Base-by-base conservation (phyloP, 2,797 vertebrate species). In the Myripristis murdjan region DNA sequence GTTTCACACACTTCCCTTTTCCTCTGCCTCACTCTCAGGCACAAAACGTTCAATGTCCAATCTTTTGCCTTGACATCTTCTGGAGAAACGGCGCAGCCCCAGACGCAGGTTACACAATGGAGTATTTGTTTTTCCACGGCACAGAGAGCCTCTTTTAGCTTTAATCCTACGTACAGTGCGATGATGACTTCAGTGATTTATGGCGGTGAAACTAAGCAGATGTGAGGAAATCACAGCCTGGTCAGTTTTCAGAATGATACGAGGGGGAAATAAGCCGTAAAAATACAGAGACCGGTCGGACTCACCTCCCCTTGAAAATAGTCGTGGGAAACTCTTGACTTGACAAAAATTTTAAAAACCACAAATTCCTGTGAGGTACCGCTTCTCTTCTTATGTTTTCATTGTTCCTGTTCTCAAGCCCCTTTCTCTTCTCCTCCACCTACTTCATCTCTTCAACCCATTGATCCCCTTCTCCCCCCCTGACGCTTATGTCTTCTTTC, bases 351-450 rank as follows among this genome's bases (percentile, higher is more conserved):
- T 65, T 78, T 49, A n/a, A 61, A 55, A 87, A 60, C 66, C 52
- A 11, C 79, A 83, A 64, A 86, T 79, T 78, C 70, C 74, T 60
- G 41, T 20, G 51, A 76, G 52, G 35, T 68, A 37, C 70, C 70
- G 56, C 44, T 9, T 10, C 49, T 59, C 49, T n/a, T n/a, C 65
- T 24, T 37, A 9, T 65, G 47, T 82, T 63, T 73, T 63, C 51
- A 73, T 22, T 47, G 18, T 47, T 69, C 23, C 24, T 64, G 46
- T 12, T 28, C 51, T 68, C 28, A 44, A 58, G 46, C 22, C 59
- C 12, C 15, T 26, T 62, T 39, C 48, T 46, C 49, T 62, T 20
- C 20, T 2, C 5, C 14, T n/a, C 26, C 20, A 20, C 14, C 14
- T 28, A 10, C 18, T 56, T 23, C 33, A 31, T 41, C 5, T 24